Evolutionary conservation across 2,888 invertebrate genomes (phyloP).

Genomic region (Pocota personata): DNA sequence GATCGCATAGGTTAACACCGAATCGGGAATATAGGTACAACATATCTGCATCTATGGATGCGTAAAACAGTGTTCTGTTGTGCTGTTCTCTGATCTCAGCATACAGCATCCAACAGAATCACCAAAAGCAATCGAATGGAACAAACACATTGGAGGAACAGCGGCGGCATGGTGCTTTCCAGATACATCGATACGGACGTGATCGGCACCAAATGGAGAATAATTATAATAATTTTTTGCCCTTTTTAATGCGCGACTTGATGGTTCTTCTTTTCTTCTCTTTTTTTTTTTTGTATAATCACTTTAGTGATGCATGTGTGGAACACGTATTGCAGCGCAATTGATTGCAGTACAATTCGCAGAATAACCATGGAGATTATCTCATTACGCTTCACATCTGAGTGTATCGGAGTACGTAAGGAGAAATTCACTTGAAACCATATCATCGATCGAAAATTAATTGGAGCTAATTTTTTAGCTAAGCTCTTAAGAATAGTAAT

Average conservation of each 20-base stretch:
- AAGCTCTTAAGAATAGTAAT: slow-evolving; percentile 57
- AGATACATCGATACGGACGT: slow-evolving; percentile 45
- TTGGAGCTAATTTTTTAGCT: slow-evolving; percentile 67
- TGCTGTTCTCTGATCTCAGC: slow-evolving; percentile 15
- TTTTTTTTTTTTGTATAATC: slow-evolving; percentile 37
- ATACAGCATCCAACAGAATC: slow-evolving; percentile 24
- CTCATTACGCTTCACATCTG: slow-evolving; percentile 56
- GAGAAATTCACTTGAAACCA: slow-evolving; percentile 38
- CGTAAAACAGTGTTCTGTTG: slow-evolving; percentile 31
- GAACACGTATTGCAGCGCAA: slow-evolving; percentile 7
- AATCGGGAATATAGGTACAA: slow-evolving; percentile 53
- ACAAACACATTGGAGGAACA: slow-evolving; percentile 13
- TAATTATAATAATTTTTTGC: slow-evolving; percentile 61
- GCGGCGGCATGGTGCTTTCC: slow-evolving; percentile 8
- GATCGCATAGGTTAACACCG: slow-evolving; percentile 68
- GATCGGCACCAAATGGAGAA: slow-evolving; percentile 65
- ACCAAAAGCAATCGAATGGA: slow-evolving; percentile 30
- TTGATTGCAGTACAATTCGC: slow-evolving; percentile 53
- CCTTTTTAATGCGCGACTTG: slow-evolving; percentile 32
- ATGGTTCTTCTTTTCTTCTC: slow-evolving; percentile 4
- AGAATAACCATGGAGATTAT: slow-evolving; percentile 57
- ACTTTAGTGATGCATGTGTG: neutral
- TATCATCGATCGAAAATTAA: slow-evolving; percentile 61
- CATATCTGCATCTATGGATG: slow-evolving; percentile 65
- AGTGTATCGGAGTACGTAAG: slow-evolving; percentile 13